A percentile compares a stretch with the other conserved stretches of the same genome.
Conservation (phyloP, 92 coral and sea anemone genomes). For the Micromussa lordhowensis region DNA sequence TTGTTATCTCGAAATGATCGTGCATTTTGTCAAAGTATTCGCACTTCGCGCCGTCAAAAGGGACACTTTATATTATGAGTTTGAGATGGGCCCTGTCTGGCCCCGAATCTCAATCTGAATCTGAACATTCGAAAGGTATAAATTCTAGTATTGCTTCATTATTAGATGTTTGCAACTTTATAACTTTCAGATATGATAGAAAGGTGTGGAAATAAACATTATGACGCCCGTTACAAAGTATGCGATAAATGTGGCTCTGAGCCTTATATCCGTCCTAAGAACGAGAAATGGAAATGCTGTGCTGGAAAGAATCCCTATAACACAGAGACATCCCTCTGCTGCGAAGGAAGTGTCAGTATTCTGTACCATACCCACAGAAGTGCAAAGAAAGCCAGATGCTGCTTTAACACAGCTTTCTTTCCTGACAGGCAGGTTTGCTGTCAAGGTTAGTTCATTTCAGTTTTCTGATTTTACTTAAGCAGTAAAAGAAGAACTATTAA, state of each 20-base stretch:
- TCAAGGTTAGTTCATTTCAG: background rate
- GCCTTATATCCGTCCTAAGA: background rate
- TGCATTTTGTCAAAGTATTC: too few species aligned
- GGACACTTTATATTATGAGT: too few species aligned
- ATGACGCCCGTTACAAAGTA: conserved; percentile 19
- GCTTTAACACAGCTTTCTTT: conserved; percentile 1
- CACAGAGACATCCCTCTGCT: conserved; percentile 13
- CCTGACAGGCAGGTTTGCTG: conserved; percentile 20
- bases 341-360: conserved; percentile 4
- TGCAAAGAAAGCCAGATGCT: conserved; percentile 30
- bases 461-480: background rate
- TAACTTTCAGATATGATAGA: conserved; percentile 11
- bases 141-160: too few species aligned
- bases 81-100: too few species aligned
- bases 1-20: too few species aligned
- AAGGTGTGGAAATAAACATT: conserved; percentile 13
- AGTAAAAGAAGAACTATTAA: too few species aligned
- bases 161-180: background rate
- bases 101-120: too few species aligned
- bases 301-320: conserved; percentile 13
- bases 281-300: conserved; percentile 20
- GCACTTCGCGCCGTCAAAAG: too few species aligned
- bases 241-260: conserved; percentile 21
- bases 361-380: background rate
- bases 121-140: too few species aligned